Evolutionary conservation across 2,113 vertebrate species (phyloP).

Genomic region (Pithys albifrons): DNA sequence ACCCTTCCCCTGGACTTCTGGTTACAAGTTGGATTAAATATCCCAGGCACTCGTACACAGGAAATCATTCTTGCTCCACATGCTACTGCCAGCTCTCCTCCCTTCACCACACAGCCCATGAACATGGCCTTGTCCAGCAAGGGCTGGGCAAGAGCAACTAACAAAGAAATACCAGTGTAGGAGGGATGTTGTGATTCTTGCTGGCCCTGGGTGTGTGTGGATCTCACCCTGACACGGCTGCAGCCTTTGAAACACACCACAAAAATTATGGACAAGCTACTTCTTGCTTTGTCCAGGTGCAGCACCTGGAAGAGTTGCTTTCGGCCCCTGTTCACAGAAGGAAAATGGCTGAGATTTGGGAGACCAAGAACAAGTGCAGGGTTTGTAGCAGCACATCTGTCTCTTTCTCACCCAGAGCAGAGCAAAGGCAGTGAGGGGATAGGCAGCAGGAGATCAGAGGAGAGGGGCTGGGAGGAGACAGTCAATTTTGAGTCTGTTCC

Average conservation of each 20-base stretch:
- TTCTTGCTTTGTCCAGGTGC: not conserved
- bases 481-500: not conserved
- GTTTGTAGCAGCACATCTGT: not conserved
- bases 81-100: not conserved
- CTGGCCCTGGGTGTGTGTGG: accelerated
- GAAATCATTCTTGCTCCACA: not conserved
- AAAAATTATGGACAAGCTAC: not conserved
- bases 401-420: not conserved
- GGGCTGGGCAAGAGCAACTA: not conserved
- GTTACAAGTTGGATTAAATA: not conserved
- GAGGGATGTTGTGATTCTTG: accelerated
- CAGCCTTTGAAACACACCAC: not conserved
- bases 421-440: not conserved
- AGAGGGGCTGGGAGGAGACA: not conserved
- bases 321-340: not conserved
- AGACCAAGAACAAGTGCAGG: not conserved
- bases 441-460: not conserved
- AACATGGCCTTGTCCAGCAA: not conserved
- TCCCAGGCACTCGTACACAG: not conserved
- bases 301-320: not conserved
- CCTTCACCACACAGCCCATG: not conserved
- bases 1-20: not conserved
- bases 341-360: not conserved
- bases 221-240: not conserved
- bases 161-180: not conserved